Base-by-base conservation (phyloP, 2,888 invertebrate genomes). In the Drosophila mimica region DNA sequence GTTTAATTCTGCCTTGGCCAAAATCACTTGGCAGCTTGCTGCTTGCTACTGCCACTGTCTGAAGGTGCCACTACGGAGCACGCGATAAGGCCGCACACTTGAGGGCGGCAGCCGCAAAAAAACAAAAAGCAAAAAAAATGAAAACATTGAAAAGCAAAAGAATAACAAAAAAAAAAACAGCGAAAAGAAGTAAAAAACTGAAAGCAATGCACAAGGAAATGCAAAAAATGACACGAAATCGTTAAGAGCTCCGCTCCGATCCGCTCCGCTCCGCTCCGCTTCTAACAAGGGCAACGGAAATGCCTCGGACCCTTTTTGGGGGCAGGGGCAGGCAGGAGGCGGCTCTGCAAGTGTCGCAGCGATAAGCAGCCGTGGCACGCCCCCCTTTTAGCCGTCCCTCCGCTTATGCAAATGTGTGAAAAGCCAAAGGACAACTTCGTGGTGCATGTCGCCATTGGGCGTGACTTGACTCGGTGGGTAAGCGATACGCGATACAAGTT, bases 211-310 rank as follows among this genome's bases (percentile, higher is more conserved):
- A 82, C 80, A 87, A 84, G 82, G 82, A 89, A 87, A 89, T 86
- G 89, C 86, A 89, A 89, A 87, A 80, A 82, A 81, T 86, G 87
- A 87, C 89, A 90, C 83, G 90, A 82, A 89, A 91, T 81, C 89
- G 87, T 85, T 90, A 87, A 83, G 89, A 85, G 79, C 62, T 80
- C 57, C 40, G 56, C 30, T 54, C 11, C 54, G n/a, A n/a, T 80
- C 57, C 40, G 79, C 62, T 80, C 57, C 40, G 79, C 62, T 80
- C 57, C 40, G 13, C 8, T 46, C 17, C 57, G 69, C 40, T 33
- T 75, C 83, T 86, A 88, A 88, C 89, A 88, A 83, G 87, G 81
- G 85, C 89, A 83, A 78, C 89, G 89, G 89, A 86, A 86, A 89
- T 83, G 69, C 86, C 79, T 59, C 70, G 76, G 73, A n/a, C 17